Evolutionary conservation across 2,888 invertebrate species (phyloP).

Genomic region (Monochamus alternatus): DNA sequence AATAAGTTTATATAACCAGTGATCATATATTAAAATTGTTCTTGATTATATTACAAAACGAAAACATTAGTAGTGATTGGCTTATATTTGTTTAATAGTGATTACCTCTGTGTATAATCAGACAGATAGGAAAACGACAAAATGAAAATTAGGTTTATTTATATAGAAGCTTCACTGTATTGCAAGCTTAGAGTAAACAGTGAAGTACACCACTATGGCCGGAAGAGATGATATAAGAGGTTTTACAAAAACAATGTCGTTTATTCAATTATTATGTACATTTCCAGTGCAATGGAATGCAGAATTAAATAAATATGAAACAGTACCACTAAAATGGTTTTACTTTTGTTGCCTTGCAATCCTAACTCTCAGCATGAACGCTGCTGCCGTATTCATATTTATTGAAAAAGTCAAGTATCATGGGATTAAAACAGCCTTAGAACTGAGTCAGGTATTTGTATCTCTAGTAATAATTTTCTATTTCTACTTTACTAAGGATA

Average conservation of each 20-base stretch:
- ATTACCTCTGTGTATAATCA: neutral
- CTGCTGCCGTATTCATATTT: conserved; percentile 11
- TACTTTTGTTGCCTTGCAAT: conserved; percentile 7
- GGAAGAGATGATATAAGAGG: neutral
- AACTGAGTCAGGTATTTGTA: conserved; percentile 12
- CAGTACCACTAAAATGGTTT: neutral
- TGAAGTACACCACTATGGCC: neutral
- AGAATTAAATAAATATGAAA: conserved; percentile 19
- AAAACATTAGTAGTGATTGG: neutral
- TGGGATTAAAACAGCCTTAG: neutral
- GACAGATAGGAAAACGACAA: neutral
- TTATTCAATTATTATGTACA: conserved; percentile 11
- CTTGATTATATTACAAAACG: neutral
- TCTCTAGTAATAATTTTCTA: conserved; percentile 13
- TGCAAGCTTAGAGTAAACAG: no score
- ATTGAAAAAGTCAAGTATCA: neutral
- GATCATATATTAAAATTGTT: no score
- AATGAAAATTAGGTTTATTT: neutral
- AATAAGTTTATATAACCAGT: no score
- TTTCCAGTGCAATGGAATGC: conserved; percentile 23
- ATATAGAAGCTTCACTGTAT: neutral
- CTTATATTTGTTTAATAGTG: conserved; percentile 7
- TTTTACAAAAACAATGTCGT: neutral
- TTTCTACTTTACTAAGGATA: conserved; percentile 5
- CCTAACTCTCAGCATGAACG: conserved; percentile 6